Percentiles rank a stretch among this genome's conserved stretches.
These are phyloP conservation scores for Microchrysa polita DNA, from an alignment of 2,888 invertebrate genomes.

Conservation along the genomic window DNA sequence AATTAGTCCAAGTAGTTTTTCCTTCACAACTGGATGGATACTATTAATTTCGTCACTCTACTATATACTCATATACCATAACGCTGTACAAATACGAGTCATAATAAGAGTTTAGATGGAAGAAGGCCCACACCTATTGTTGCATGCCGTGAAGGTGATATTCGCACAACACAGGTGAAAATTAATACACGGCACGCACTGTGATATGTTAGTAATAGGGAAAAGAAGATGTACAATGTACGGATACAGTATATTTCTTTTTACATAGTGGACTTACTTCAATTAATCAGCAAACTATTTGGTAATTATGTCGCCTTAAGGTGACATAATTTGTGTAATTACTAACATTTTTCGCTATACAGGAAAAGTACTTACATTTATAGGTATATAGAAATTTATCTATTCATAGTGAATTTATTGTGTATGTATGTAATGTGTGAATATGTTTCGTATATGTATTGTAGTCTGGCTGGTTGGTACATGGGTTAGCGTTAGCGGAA, in stretches of 20 bases:
- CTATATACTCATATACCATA: too few relatives aligned
- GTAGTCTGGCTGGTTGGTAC: too few relatives aligned
- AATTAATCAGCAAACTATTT: constrained; percentile 37
- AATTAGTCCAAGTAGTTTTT: constrained; percentile 39
- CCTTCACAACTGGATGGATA: constrained; percentile 17
- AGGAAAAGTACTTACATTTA: too few relatives aligned
- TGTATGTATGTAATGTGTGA: too few relatives aligned
- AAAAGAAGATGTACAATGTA: background rate
- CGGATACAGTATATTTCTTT: background rate
- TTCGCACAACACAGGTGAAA: constrained; percentile 1
- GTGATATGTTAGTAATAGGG: too few relatives aligned
- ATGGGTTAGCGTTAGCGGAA: too few relatives aligned
- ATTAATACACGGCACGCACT: background rate
- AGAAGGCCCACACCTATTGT: background rate
- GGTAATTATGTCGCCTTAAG: constrained; percentile 7
- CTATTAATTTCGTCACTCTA: constrained; percentile 29
- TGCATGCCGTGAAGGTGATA: constrained; percentile 2
- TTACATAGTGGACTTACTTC: background rate
- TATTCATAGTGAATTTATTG: too few relatives aligned
- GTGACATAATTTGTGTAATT: constrained; percentile 27
- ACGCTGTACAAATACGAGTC: background rate
- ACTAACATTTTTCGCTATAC: too few relatives aligned
- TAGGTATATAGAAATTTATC: too few relatives aligned
- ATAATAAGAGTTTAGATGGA: background rate
- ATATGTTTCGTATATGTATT: too few relatives aligned